Conservation (phyloP, 2,113 vertebrate genomes). For the Triplophysa siluroides region DNA sequence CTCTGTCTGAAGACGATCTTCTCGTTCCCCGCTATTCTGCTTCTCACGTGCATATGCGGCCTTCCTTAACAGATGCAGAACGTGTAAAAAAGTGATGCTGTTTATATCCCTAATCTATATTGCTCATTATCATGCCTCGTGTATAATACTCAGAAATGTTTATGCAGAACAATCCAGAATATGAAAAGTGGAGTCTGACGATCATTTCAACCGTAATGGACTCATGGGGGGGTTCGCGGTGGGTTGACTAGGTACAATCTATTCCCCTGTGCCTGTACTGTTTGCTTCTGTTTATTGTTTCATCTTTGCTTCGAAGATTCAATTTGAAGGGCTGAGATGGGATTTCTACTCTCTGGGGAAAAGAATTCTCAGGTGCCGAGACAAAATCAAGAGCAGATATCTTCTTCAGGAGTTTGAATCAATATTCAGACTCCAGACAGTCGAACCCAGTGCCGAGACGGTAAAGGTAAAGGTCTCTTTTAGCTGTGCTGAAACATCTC, state of each 20-base stretch:
- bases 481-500: not conserved
- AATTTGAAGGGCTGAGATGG: conserved; percentile 24
- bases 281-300: conserved; percentile 42
- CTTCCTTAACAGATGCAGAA: not conserved
- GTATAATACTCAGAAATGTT: conserved; percentile 8
- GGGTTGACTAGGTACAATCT: conserved; percentile 8
- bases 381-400: conserved; percentile 32
- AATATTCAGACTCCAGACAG: conserved; percentile 6
- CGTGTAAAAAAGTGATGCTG: not conserved
- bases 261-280: conserved; percentile 4
- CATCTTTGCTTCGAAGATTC: conserved; percentile 19
- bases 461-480: not conserved
- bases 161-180: conserved; percentile 27
- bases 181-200: not conserved
- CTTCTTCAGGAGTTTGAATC: conserved; percentile 9
- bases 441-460: not conserved
- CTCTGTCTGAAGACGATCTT: not conserved
- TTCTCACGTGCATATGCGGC: not conserved
- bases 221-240: not conserved
- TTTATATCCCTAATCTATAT: not conserved
- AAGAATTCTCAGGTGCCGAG: conserved; percentile 11
- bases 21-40: not conserved
- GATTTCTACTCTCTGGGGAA: conserved; percentile 35
- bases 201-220: conserved; percentile 1
- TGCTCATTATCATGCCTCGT: not conserved